phyloP scores from a whole-genome alignment of 1,140 invertebrate genomes.

The Nephila pilipes region DNA sequence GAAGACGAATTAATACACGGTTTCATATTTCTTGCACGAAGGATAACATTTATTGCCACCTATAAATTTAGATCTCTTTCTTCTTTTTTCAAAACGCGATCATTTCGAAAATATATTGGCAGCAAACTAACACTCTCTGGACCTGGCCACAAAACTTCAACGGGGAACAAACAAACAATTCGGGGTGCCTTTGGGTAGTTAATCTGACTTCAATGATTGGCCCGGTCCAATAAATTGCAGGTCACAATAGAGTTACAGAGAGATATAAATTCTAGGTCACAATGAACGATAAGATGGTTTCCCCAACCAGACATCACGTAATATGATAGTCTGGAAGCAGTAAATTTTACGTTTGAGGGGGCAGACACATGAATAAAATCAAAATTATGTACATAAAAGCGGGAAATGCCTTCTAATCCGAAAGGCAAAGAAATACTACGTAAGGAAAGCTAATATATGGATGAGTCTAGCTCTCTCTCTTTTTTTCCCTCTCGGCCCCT shows the following conservation, averaged over 20 bases:
- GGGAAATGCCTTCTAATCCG: conserved; percentile 53
- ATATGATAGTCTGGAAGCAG: conserved; percentile 55
- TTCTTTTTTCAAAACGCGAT: not conserved
- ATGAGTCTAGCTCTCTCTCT: not conserved
- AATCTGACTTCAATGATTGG: conserved; percentile 62
- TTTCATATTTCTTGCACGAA: conserved; percentile 1
- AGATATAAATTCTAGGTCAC: conserved; percentile 56
- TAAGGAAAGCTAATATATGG: conserved; percentile 49
- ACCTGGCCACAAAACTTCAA: conserved; percentile 3
- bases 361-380: conserved; percentile 62
- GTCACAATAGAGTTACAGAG: conserved; percentile 55
- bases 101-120: conserved; percentile 14
- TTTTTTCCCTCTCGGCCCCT: not conserved
- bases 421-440: conserved; percentile 59
- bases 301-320: conserved; percentile 63
- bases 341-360: conserved; percentile 53
- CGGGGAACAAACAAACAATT: conserved; percentile 22
- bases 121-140: not conserved
- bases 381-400: conserved; percentile 68
- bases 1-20: conserved; percentile 25
- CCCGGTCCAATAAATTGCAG: conserved; percentile 27
- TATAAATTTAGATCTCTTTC: conserved; percentile 33
- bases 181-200: not conserved
- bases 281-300: conserved; percentile 36
- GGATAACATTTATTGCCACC: conserved; percentile 50